These are phyloP conservation scores for Oscheius sp. DNA, from an alignment of 2,888 invertebrate genomes.

Conservation along the genomic window DNA sequence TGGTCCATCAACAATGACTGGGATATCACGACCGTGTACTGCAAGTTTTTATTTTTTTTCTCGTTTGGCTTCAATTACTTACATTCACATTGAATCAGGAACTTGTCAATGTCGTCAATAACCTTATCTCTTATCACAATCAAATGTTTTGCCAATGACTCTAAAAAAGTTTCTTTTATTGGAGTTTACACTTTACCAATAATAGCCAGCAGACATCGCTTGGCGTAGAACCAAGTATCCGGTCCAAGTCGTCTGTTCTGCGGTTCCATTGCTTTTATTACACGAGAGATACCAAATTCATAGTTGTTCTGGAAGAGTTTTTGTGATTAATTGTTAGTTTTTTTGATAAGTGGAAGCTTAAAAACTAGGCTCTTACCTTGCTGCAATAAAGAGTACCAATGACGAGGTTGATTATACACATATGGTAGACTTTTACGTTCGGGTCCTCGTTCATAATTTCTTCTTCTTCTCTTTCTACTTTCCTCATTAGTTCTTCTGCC, in stretches of 20 bases:
- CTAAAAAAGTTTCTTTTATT: slow-evolving; percentile 13
- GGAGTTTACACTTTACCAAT: slow-evolving; percentile 32
- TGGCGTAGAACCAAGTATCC: slow-evolving; percentile 84
- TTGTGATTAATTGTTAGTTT: not conserved
- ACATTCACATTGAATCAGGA: slow-evolving; percentile 87
- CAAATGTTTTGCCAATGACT: slow-evolving; percentile 76
- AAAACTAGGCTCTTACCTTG: slow-evolving; percentile 75
- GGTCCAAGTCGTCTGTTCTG: slow-evolving; percentile 92
- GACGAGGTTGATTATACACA: slow-evolving; percentile 97
- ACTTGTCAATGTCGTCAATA: slow-evolving; percentile 85
- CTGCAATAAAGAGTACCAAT: slow-evolving; percentile 98
- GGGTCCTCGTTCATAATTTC: slow-evolving; percentile 86
- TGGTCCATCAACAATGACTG: slow-evolving; percentile 84
- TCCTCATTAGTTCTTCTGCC: slow-evolving; percentile 82
- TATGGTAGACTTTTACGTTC: slow-evolving; percentile 90
- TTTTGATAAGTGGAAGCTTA: too few species aligned
- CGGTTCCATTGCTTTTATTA: slow-evolving; percentile 94
- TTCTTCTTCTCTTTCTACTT: slow-evolving; percentile 97
- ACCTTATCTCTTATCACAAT: slow-evolving; percentile 87
- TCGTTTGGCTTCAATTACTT: slow-evolving; percentile 15
- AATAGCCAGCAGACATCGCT: slow-evolving; percentile 57
- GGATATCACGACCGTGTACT: slow-evolving; percentile 85
- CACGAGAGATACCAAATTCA: slow-evolving; percentile 95
- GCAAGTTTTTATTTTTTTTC: slow-evolving; percentile 63
- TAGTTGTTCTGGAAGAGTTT: slow-evolving; percentile 81